Percentiles rank a stretch among this genome's conserved stretches.
phyloP scores from a whole-genome alignment of 37 sponge, comb jelly and placozoan genomes.

The Dysidea cf. avara region DNA sequence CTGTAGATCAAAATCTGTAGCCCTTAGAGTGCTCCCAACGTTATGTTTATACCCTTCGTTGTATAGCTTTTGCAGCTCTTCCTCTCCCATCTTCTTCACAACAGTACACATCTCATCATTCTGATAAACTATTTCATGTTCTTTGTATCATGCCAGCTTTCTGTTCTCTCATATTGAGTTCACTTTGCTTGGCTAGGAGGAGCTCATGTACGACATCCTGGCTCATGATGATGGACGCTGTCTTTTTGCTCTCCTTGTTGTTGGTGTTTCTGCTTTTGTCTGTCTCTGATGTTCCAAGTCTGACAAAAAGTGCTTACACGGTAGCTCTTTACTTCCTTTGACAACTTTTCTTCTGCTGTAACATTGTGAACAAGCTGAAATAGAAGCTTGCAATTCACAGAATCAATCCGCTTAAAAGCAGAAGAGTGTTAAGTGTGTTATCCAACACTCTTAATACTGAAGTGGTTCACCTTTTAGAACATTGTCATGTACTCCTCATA shows the following conservation, averaged over 20 bases:
- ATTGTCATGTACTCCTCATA: not conserved
- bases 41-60: not conserved
- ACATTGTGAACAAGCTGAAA: not conserved
- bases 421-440: not conserved
- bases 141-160: not conserved
- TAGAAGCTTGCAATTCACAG: not conserved
- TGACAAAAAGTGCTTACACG: not conserved
- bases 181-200: too few relatives aligned
- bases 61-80: not conserved
- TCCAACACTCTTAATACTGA: not conserved
- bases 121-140: not conserved
- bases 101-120: not conserved
- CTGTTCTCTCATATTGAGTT: too few relatives aligned
- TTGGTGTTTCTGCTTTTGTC: not conserved
- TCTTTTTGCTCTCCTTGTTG: not conserved
- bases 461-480: not conserved
- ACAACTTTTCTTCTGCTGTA: not conserved
- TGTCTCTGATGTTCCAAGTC: not conserved
- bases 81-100: conserved; percentile 1
- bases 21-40: not conserved
- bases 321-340: not conserved
- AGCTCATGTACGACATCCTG: not conserved
- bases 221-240: not conserved
- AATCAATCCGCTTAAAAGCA: conserved; percentile 1
- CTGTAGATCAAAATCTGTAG: not conserved